A percentile compares a stretch with the other conserved stretches of the same genome.
These are phyloP conservation scores for Drosophila longiperda DNA, from an alignment of 2,888 invertebrate species.

Conservation along the genomic window DNA sequence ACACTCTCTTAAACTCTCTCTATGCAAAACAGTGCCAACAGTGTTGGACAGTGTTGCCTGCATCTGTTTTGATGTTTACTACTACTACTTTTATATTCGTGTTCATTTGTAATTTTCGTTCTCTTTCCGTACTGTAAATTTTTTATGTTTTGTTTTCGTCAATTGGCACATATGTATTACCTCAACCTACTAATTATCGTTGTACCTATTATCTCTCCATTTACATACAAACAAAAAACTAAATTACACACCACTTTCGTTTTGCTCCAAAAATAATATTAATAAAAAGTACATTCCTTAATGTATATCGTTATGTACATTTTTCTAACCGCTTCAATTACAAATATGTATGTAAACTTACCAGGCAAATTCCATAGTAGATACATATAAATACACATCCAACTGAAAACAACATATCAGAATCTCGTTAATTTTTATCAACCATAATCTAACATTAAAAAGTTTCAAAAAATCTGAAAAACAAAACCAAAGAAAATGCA, in stretches of 20 bases:
- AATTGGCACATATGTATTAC: constrained; percentile 67
- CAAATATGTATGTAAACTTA: constrained; percentile 46
- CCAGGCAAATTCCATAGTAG: constrained; percentile 63
- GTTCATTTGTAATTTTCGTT: constrained; percentile 68
- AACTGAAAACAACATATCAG: constrained; percentile 47
- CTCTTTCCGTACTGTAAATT: constrained; percentile 64
- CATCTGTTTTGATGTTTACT: constrained; percentile 53
- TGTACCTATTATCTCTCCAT: constrained; percentile 74
- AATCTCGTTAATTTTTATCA: constrained; percentile 46
- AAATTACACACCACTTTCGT: constrained; percentile 43
- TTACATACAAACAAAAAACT: constrained; percentile 38
- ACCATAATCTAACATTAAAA: constrained; percentile 42
- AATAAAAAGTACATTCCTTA: constrained; percentile 39
- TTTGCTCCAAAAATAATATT: constrained; percentile 33
- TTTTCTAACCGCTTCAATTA: constrained; percentile 72
- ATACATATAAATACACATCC: constrained; percentile 44
- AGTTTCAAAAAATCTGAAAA: constrained; percentile 33
- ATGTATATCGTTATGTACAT: constrained; percentile 72
- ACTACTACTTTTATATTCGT: constrained; percentile 50
- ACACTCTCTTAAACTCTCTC: constrained; percentile 9
- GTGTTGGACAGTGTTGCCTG: constrained; percentile 32
- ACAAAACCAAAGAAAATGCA: constrained; percentile 71
- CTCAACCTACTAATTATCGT: constrained; percentile 70
- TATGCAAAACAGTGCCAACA: constrained; percentile 8
- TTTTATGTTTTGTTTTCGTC: constrained; percentile 70